Evolutionary conservation across 2,888 invertebrate species (phyloP), one percentile per base, ranked within the genome.

Genomic region (Arge pagana): DNA sequence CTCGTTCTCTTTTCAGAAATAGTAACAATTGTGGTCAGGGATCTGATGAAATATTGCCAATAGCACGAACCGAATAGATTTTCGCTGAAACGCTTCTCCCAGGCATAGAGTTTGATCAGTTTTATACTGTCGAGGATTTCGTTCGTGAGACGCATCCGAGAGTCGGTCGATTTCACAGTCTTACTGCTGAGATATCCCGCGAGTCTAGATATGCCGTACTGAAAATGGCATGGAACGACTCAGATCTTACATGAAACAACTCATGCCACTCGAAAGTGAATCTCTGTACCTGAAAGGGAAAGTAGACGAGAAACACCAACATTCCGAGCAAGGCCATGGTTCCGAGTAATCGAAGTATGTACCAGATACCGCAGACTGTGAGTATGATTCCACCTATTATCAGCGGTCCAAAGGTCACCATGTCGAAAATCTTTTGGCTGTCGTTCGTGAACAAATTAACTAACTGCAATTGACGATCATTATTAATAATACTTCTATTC

Each of bases 61-160:
- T 19, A 13, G 26, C 18, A 11, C 40, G 3, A 61, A 77, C 80
- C 75, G 48, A 72, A 61, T 48, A 83, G 76, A 54, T 77, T 74
- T 23, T 78, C 70, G 35, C 79, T 74, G 64, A 85, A 85, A 50
- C 81, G 78, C 55, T 81, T 78, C 63, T 85, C 86, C 85, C 85
- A 85, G 1, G 82, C 82, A 68, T 84, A 83, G 78, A 86, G 81
- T 71, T 86, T 86, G 52, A 86, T 82, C 18, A 83, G 71, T 64
- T 83, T 82, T 36, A 85, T 81, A 61, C 78, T 80, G 21, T 79
- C 78, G 10, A 85, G 70, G 10, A 84, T 74, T 64, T 85, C 85
- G 43, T 79, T 80, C 70, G 85, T 81, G 53, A 81, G 71, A 24
- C 78, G 76, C 4, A 85, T 74, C 50, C 82, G 71, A 51, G 74